A percentile compares a stretch with the other conserved stretches of the same genome.
phyloP scores from a whole-genome alignment of 2,113 vertebrate species.

The Leucosticte australis region DNA sequence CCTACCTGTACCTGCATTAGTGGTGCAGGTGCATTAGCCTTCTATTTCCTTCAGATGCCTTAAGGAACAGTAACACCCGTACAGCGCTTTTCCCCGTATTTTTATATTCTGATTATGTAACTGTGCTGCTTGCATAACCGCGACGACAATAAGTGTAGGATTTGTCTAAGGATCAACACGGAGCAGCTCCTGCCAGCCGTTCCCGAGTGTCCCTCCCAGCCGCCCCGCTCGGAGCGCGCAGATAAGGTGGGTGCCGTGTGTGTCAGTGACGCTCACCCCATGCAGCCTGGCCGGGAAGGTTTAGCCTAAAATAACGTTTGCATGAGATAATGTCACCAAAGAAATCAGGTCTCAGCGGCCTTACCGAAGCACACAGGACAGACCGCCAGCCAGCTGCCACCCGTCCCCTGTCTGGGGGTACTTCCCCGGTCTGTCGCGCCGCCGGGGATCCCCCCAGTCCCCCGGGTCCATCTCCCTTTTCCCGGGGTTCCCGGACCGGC shows the following conservation, averaged over 20 bases:
- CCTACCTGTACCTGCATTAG: not conserved
- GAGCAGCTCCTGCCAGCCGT: not conserved
- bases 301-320: not conserved
- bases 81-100: not conserved
- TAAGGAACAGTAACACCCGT: not conserved
- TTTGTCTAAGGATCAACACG: not conserved
- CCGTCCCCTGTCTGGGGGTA: not conserved
- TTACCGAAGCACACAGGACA: not conserved
- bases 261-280: not conserved
- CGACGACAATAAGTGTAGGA: not conserved
- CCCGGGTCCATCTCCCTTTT: not conserved
- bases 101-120: constrained; percentile 54
- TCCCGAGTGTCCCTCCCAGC: not conserved
- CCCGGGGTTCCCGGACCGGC: not conserved
- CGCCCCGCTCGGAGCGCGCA: not conserved
- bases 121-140: constrained; percentile 42
- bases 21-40: not conserved
- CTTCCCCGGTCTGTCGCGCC: not conserved
- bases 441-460: not conserved
- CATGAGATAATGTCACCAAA: not conserved
- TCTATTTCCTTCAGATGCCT: not conserved
- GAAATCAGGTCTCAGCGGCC: not conserved
- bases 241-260: not conserved
- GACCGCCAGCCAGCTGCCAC: not conserved
- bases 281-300: not conserved